These are phyloP conservation scores for Neoitamus cyanurus DNA, from an alignment of 2,888 invertebrate genomes.

Conservation along the genomic window DNA sequence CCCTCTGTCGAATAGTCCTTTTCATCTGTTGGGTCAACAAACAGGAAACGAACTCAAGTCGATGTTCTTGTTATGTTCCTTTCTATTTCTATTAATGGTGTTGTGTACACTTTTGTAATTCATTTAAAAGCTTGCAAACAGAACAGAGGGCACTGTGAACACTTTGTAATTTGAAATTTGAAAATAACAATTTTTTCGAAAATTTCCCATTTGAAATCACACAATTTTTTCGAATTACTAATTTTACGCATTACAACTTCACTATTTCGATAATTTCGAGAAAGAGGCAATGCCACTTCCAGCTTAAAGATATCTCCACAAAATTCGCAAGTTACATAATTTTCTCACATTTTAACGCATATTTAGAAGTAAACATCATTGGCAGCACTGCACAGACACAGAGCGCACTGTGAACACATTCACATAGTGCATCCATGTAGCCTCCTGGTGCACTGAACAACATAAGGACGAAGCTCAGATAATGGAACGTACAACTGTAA, in stretches of 20 bases:
- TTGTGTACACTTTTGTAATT: neutral
- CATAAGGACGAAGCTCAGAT: neutral
- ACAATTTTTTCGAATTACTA: neutral
- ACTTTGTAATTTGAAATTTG: neutral
- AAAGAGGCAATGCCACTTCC: neutral
- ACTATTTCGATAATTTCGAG: neutral
- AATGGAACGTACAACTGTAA: neutral
- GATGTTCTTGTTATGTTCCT: conserved; percentile 4
- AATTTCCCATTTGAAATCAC: neutral
- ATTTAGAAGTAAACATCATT: conserved; percentile 26
- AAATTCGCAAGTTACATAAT: conserved; percentile 29
- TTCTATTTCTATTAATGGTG: neutral
- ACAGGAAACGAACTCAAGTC: neutral
- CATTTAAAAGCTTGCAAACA: neutral
- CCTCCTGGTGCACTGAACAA: neutral
- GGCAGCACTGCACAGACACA: conserved; percentile 1
- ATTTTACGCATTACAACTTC: neutral
- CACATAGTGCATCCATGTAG: neutral
- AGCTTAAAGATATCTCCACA: neutral
- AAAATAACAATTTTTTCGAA: neutral
- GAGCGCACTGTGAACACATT: neutral
- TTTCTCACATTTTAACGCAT: conserved; percentile 33
- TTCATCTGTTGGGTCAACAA: neutral
- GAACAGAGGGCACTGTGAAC: neutral
- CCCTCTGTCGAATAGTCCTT: neutral